These are phyloP conservation scores for Myopa testacea DNA, from an alignment of 2,888 invertebrate genomes.

Conservation along the genomic window DNA sequence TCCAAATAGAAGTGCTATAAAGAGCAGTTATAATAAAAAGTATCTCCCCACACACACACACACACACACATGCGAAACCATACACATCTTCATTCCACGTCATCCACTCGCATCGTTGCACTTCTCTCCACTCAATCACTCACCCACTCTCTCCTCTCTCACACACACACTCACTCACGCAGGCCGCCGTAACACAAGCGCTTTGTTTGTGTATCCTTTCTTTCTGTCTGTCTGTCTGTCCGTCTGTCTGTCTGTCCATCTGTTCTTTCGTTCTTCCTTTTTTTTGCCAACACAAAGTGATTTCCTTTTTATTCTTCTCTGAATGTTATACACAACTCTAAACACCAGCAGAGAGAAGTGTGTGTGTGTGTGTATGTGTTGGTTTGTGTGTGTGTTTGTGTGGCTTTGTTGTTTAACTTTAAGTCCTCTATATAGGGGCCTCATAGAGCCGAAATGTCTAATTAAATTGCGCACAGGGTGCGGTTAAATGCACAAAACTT, in stretches of 20 bases:
- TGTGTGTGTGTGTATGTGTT: neutral
- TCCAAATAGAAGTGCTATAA: too few species aligned
- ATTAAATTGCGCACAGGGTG: constrained; percentile 31
- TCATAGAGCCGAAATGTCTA: constrained; percentile 18
- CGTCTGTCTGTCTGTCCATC: too few species aligned
- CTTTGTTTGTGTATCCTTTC: neutral
- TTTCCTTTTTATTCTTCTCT: constrained; percentile 54
- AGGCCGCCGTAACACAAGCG: neutral
- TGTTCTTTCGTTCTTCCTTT: constrained; percentile 9
- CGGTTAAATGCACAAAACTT: constrained; percentile 20
- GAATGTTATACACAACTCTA: neutral
- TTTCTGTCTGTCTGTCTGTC: constrained; percentile 3
- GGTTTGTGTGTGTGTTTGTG: constrained; percentile 37
- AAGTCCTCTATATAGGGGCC: constrained; percentile 19
- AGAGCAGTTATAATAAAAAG: neutral
- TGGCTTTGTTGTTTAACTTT: constrained; percentile 32
- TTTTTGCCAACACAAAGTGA: constrained; percentile 46
- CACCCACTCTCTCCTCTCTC: neutral
- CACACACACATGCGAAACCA: too few species aligned
- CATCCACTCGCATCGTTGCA: too few species aligned
- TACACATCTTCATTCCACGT: neutral
- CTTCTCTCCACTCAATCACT: too few species aligned
- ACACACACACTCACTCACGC: neutral
- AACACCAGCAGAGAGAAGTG: constrained; percentile 26
- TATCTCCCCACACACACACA: neutral